Evolutionary conservation across 2,888 invertebrate genomes (phyloP), one percentile per base, ranked within the genome.

Genomic region (Coecobrya sp.): DNA sequence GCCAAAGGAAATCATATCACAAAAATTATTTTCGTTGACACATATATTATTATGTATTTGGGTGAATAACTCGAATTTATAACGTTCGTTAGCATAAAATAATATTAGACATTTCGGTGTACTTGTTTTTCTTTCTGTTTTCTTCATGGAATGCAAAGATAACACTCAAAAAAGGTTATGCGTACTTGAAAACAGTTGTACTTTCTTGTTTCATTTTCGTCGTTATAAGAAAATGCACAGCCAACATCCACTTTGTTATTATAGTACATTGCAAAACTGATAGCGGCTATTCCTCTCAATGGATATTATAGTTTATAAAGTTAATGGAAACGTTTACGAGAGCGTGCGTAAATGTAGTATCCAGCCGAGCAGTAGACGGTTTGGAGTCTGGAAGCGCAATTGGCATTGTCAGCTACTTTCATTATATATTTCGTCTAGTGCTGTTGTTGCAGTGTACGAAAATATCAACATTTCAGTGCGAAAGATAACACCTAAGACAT

Each of bases 401-500:
- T 73, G 42, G 10, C 16, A 42, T 42, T 19, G 45, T 73, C 42
- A 19, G n/a, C 45, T 1, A 19, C 45, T 42, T 30, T n/a, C 8
- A 27, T 7, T 19, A n/a, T n/a, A n/a, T n/a, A n/a, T n/a, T n/a
- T n/a, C n/a, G n/a, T n/a, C n/a, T 5, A 7, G n/a, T 13, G 0
- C 1, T 25, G 25, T 4, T 65, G 25, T 65, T 65, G 42, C 73
- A 73, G 42, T 27, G 22, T n/a, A n/a, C 52, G 2, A 52, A 52
- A 45, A 22, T 52, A 25, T 25, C 52, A 49, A 27, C 25, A 16
- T 49, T 79, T 79, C 52, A 79, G 52, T 22, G 79, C 36, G 79
- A 79, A 79, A 42, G 79, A 52, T 79, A 52, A 49, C 79, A 79
- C 79, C 73, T 65, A 70, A 70, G 30, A 86, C 45, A 76, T 49